Evolutionary conservation across 2,888 invertebrate species (phyloP).

Genomic region (Chorisops tibialis): DNA sequence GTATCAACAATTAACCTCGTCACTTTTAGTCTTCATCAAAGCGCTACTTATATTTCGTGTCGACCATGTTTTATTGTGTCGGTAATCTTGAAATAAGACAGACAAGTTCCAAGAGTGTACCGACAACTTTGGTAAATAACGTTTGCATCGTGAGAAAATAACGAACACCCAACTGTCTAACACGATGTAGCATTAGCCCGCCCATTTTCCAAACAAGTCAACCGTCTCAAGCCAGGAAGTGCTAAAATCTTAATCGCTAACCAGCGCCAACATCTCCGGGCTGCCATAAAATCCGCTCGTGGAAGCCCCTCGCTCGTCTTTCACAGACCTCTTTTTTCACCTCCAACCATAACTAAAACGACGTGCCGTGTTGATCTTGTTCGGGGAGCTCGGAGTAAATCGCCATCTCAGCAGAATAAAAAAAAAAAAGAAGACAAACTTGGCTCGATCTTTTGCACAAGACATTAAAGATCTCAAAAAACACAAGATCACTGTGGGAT

Average conservation of each 20-base stretch:
- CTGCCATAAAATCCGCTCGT: background rate
- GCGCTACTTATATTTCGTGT: too few relatives aligned
- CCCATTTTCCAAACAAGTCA: conserved; percentile 20
- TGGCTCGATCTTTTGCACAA: conserved; percentile 3
- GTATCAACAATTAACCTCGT: too few relatives aligned
- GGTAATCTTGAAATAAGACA: too few relatives aligned
- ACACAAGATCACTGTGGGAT: conserved; percentile 18
- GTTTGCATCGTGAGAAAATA: conserved; percentile 19
- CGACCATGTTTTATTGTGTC: too few relatives aligned
- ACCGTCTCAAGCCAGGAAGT: conserved; percentile 20
- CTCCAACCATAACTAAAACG: too few relatives aligned
- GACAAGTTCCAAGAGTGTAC: too few relatives aligned
- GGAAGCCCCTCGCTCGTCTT: background rate
- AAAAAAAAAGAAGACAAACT: too few relatives aligned
- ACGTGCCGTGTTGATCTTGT: background rate
- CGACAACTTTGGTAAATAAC: background rate
- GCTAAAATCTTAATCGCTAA: conserved; percentile 25
- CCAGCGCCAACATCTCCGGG: background rate
- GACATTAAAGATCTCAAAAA: background rate
- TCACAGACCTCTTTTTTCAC: too few relatives aligned
- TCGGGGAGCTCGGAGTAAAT: background rate
- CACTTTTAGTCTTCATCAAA: too few relatives aligned
- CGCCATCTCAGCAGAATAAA: background rate
- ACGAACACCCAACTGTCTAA: conserved; percentile 17
- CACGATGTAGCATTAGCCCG: conserved; percentile 17